Evolutionary conservation across 1,140 invertebrate species (phyloP).

Genomic region (Periplaneta americana): DNA sequence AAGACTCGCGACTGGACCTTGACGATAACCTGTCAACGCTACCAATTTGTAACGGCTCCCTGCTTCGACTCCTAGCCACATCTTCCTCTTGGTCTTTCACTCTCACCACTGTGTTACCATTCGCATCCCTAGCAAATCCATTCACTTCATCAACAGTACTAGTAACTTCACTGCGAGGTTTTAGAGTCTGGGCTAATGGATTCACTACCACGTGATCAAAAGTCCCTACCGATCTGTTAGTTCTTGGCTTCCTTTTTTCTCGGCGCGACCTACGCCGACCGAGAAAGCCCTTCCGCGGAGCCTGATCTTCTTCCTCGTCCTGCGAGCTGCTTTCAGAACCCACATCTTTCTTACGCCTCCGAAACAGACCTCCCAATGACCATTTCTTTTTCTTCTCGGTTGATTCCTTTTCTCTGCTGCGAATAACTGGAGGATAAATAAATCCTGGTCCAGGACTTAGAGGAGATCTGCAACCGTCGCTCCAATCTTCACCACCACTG

Average conservation of each 20-base stretch:
- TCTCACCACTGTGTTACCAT: neutral
- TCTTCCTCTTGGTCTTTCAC: neutral
- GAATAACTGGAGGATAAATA: neutral
- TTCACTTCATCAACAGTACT: slow-evolving; percentile 42
- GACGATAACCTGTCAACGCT: slow-evolving; percentile 34
- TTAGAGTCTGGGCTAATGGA: slow-evolving; percentile 38
- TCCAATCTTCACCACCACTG: neutral
- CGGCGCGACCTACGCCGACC: slow-evolving; percentile 39
- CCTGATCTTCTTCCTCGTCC: slow-evolving; percentile 38
- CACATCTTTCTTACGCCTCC: slow-evolving; percentile 53
- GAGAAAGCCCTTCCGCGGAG: slow-evolving; percentile 33
- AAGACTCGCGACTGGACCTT: slow-evolving; percentile 28
- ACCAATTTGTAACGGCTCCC: slow-evolving; percentile 22
- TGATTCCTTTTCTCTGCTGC: neutral
- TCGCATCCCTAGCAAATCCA: slow-evolving; percentile 26
- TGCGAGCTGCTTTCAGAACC: slow-evolving; percentile 52
- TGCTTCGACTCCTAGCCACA: neutral
- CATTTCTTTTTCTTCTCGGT: slow-evolving; percentile 52
- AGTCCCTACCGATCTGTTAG: slow-evolving; percentile 24
- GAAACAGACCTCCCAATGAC: slow-evolving; percentile 64
- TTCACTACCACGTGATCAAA: slow-evolving; percentile 36
- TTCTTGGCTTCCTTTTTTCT: slow-evolving; percentile 40
- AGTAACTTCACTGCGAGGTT: slow-evolving; percentile 35
- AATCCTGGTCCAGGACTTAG: neutral
- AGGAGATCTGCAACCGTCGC: neutral